These are phyloP conservation scores for Piaya cayana DNA, from an alignment of 2,113 vertebrate genomes.

Conservation along the genomic window DNA sequence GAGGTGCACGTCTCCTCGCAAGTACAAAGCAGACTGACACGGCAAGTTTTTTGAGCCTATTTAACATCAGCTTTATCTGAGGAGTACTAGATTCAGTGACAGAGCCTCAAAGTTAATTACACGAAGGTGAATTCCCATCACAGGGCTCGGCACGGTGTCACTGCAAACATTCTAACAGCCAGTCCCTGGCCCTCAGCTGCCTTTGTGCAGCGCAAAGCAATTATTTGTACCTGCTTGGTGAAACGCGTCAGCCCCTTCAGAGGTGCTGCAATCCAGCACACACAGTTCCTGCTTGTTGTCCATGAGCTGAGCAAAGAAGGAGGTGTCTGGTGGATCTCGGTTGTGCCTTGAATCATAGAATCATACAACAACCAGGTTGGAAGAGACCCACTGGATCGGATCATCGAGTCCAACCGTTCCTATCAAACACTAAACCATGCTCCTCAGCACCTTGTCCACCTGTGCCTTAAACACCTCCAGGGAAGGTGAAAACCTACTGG, in stretches of 20 bases:
- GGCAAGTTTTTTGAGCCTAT: slow-evolving; percentile 49
- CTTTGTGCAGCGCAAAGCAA: not conserved
- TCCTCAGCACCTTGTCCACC: no score
- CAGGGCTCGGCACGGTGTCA: slow-evolving; percentile 6
- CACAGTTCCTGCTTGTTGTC: fast-evolving
- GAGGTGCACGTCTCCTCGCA: not conserved
- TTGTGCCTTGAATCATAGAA: not conserved
- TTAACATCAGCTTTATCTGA: slow-evolving; percentile 21
- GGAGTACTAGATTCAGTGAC: slow-evolving; percentile 5
- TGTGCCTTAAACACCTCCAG: no score
- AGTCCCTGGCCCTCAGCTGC: not conserved
- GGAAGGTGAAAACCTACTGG: no score
- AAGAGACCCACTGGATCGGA: no score
- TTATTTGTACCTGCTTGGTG: slow-evolving; percentile 37
- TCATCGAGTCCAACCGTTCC: no score
- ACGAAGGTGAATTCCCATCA: not conserved
- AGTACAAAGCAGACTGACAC: slow-evolving; percentile 44
- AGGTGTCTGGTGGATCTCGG: not conserved
- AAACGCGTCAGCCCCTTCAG: not conserved
- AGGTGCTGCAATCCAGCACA: not conserved
- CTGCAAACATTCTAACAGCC: not conserved
- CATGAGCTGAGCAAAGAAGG: not conserved
- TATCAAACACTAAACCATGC: no score
- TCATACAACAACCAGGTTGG: no score
- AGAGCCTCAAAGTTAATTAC: slow-evolving; percentile 49